Evolutionary conservation across 2,888 invertebrate genomes (phyloP).

Genomic region (Eilema griseolum): DNA sequence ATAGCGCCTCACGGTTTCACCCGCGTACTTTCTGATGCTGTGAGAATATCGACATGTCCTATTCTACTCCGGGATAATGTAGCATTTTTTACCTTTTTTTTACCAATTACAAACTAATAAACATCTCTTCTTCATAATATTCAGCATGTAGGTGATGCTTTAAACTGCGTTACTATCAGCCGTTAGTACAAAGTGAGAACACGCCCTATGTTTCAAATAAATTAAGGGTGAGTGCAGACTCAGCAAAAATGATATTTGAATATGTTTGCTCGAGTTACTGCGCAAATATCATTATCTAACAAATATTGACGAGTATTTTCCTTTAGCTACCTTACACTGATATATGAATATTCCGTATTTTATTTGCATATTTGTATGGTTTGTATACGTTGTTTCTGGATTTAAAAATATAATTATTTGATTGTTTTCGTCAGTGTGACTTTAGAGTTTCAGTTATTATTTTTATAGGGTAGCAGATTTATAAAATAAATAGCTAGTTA

Average conservation of each 20-base stretch:
- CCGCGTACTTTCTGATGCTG: too few relatives aligned
- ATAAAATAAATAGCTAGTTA: too few relatives aligned
- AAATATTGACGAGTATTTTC: background rate
- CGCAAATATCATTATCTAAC: background rate
- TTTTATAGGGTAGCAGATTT: too few relatives aligned
- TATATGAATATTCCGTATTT: background rate
- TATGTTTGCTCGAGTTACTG: background rate
- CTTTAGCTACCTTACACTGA: background rate
- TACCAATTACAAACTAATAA: too few relatives aligned
- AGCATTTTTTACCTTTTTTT: too few relatives aligned
- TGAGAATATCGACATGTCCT: too few relatives aligned
- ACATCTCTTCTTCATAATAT: too few relatives aligned
- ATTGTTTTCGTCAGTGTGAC: background rate
- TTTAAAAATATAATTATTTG: background rate
- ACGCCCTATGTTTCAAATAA: background rate
- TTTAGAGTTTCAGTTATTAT: background rate
- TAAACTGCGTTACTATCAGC: background rate
- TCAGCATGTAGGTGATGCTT: background rate
- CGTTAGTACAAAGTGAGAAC: too few relatives aligned
- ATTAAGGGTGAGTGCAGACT: background rate
- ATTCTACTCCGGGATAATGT: too few relatives aligned
- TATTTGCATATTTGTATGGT: background rate
- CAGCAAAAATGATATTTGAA: background rate
- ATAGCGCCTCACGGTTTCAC: too few relatives aligned
- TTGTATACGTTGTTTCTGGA: background rate